These are phyloP conservation scores for Urocynchramus pylzowi DNA, from an alignment of 2,113 vertebrate genomes.

Conservation along the genomic window DNA sequence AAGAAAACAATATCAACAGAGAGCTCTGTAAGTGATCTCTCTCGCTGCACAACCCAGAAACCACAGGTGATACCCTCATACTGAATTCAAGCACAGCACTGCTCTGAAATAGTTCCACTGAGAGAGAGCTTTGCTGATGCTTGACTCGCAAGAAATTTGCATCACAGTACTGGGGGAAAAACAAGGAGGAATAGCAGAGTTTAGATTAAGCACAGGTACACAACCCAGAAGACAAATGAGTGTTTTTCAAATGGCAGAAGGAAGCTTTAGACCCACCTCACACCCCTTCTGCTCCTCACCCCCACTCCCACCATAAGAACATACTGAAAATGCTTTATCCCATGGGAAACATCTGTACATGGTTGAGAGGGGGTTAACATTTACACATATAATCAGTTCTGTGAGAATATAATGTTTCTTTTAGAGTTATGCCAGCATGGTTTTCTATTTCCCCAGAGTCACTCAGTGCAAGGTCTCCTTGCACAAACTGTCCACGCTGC, in stretches of 20 bases:
- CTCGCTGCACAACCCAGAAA: not conserved
- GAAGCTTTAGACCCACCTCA: not conserved
- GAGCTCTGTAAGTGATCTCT: not conserved
- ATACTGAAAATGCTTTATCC: not conserved
- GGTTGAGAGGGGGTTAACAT: not conserved
- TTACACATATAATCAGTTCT: not conserved
- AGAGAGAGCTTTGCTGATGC: not conserved
- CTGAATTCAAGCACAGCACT: not conserved
- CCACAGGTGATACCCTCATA: not conserved
- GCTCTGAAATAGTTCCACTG: not conserved
- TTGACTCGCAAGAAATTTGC: not conserved
- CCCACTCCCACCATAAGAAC: not conserved
- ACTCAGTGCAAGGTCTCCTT: not conserved
- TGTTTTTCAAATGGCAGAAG: not conserved
- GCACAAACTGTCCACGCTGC: not conserved
- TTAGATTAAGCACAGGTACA: not conserved
- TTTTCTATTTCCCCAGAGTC: not conserved
- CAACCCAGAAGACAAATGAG: not conserved
- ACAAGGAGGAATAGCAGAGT: not conserved
- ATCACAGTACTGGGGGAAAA: not conserved
- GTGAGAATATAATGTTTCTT: not conserved
- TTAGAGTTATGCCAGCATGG: not conserved
- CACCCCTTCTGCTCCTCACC: not conserved
- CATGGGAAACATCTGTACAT: not conserved
- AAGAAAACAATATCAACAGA: not conserved